Percentiles rank a stretch among this genome's conserved stretches.
phyloP scores from a whole-genome alignment of 2,888 invertebrate species.

The Acrobasis consociella region DNA sequence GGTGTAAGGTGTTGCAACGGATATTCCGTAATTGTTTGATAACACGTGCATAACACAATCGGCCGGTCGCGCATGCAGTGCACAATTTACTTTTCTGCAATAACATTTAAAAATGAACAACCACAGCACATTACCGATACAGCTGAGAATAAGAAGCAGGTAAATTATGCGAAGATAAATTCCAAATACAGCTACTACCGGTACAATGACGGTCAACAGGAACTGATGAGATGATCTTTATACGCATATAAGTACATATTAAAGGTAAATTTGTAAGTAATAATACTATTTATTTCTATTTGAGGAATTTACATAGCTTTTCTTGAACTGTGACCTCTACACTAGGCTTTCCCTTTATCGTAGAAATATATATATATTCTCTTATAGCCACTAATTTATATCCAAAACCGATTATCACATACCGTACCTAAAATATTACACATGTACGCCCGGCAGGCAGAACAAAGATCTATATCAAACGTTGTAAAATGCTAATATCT shows the following conservation, averaged over 20 bases:
- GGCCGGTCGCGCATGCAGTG: constrained; percentile 1
- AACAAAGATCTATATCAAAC: too few species aligned
- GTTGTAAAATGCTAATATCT: too few species aligned
- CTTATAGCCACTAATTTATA: too few species aligned
- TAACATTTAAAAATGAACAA: constrained; percentile 13
- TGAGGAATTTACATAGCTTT: too few species aligned
- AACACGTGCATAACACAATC: constrained; percentile 22
- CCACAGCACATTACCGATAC: not conserved
- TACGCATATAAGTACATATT: not conserved
- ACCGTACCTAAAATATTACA: too few species aligned
- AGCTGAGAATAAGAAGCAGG: not conserved
- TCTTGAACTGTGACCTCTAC: too few species aligned
- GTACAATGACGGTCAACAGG: constrained; percentile 15
- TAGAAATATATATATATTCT: too few species aligned
- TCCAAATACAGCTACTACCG: constrained; percentile 15
- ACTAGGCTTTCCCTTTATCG: too few species aligned
- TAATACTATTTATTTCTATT: too few species aligned
- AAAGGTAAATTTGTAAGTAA: not conserved
- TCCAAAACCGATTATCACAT: too few species aligned
- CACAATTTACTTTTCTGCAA: constrained; percentile 27
- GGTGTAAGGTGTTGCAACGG: constrained; percentile 29
- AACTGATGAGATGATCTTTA: constrained; percentile 13
- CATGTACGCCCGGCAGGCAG: too few species aligned
- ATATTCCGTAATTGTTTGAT: constrained; percentile 30
- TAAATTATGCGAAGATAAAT: constrained; percentile 14